These are phyloP conservation scores for Cephalopholis sonnerati DNA, from an alignment of 2,113 vertebrate genomes.

Conservation along the genomic window DNA sequence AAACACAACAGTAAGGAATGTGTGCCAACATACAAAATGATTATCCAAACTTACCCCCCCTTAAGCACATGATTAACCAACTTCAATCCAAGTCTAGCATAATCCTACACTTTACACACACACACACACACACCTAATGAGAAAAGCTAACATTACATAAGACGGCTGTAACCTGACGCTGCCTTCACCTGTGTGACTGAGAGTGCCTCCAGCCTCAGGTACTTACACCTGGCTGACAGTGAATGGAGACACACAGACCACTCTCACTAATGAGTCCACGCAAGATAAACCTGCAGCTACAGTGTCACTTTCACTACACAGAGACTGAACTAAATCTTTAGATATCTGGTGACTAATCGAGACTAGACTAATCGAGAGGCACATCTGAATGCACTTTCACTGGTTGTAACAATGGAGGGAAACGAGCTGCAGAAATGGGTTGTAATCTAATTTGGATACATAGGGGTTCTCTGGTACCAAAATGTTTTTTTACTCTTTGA, in stretches of 20 bases:
- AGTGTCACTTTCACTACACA: conserved; percentile 45
- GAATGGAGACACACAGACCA: conserved; percentile 41
- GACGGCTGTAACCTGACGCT: conserved; percentile 56
- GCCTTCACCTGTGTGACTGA: conserved; percentile 31
- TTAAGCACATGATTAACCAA: conserved; percentile 37
- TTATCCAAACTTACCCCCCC: not conserved
- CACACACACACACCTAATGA: conserved; percentile 13
- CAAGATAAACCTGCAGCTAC: not conserved
- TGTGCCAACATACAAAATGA: not conserved
- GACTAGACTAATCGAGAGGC: not conserved
- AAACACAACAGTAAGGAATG: not conserved
- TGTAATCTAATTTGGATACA: not conserved
- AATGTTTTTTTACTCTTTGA: not conserved
- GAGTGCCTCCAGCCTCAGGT: conserved; percentile 38
- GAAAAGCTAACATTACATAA: conserved; percentile 51
- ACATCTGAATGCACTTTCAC: not conserved
- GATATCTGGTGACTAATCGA: conserved; percentile 15
- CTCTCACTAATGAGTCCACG: conserved; percentile 56
- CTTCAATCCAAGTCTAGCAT: conserved; percentile 21
- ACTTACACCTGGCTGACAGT: conserved; percentile 58
- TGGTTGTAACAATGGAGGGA: not conserved
- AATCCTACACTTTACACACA: conserved; percentile 2
- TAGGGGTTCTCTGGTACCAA: not conserved
- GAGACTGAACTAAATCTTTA: not conserved
- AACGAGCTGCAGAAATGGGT: not conserved